Conservation (phyloP, 2,113 vertebrate genomes). For the Taxidea taxus region DNA sequence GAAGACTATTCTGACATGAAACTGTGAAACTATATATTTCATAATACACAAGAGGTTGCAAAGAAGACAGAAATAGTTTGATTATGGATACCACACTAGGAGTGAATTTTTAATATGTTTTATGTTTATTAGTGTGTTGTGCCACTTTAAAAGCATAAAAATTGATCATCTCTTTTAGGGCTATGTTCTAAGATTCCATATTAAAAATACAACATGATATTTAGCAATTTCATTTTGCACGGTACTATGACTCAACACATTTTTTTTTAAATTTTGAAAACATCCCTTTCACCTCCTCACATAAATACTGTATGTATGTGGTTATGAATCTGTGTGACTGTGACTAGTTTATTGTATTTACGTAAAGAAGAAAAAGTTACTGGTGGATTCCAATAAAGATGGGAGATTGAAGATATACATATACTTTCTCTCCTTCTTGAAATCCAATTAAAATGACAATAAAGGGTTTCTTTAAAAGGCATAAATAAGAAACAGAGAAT, state of each 20-base stretch:
- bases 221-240: constrained; percentile 16
- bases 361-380: background rate
- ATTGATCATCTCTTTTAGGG: background rate
- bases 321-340: background rate
- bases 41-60: background rate
- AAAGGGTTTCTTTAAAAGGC: background rate
- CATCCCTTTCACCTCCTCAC: background rate
- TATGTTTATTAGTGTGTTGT: background rate
- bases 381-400: background rate
- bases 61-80: constrained; percentile 1
- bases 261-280: background rate
- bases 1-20: background rate
- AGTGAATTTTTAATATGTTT: constrained; percentile 10
- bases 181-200: background rate
- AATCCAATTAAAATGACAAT: background rate
- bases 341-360: background rate
- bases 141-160: background rate
- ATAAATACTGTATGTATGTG: background rate
- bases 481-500: background rate
- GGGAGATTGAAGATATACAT: background rate
- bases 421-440: background rate
- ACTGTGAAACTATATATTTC: background rate
- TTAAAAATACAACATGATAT: constrained; percentile 27
- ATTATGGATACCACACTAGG: background rate
- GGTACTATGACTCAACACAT: background rate